These are phyloP conservation scores for Drosophila kanapiae DNA, from an alignment of 1,140 invertebrate species.

Conservation along the genomic window DNA sequence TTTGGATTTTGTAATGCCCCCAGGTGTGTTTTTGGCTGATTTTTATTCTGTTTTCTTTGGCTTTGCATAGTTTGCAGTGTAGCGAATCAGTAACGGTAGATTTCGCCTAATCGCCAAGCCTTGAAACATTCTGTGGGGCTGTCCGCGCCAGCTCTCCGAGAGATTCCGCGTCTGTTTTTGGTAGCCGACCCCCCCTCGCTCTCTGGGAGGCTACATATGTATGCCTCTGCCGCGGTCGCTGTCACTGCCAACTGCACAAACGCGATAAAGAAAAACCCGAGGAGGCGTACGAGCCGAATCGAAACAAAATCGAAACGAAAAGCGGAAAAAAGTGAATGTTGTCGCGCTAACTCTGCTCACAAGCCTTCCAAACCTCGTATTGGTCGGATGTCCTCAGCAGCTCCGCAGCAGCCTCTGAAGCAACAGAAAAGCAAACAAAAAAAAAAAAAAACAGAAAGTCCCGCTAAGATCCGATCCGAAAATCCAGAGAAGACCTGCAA, in stretches of 20 bases:
- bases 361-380: constrained; percentile 81
- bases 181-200: constrained; percentile 3
- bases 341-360: constrained; percentile 72
- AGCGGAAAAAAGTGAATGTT: constrained; percentile 80
- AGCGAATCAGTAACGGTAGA: constrained; percentile 30
- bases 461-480: constrained; percentile 32
- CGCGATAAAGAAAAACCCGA: constrained; percentile 84
- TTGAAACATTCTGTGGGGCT: constrained; percentile 16
- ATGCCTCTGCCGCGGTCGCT: constrained; percentile 26
- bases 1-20: background rate
- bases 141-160: background rate
- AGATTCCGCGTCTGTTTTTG: constrained; percentile 27
- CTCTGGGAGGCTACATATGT: constrained; percentile 24
- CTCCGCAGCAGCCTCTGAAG: constrained; percentile 44
- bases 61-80: constrained; percentile 9
- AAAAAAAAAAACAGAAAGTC: constrained; percentile 38
- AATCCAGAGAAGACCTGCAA: constrained; percentile 18
- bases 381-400: constrained; percentile 72
- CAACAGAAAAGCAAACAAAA: constrained; percentile 26
- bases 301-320: constrained; percentile 24
- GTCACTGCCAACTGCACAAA: constrained; percentile 47
- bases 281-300: constrained; percentile 58
- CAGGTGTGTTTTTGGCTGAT: background rate
- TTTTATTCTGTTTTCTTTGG: background rate
- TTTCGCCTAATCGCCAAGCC: constrained; percentile 24